Evolutionary conservation across 2,888 invertebrate genomes (phyloP).

Genomic region (Adelphocoris suturalis): DNA sequence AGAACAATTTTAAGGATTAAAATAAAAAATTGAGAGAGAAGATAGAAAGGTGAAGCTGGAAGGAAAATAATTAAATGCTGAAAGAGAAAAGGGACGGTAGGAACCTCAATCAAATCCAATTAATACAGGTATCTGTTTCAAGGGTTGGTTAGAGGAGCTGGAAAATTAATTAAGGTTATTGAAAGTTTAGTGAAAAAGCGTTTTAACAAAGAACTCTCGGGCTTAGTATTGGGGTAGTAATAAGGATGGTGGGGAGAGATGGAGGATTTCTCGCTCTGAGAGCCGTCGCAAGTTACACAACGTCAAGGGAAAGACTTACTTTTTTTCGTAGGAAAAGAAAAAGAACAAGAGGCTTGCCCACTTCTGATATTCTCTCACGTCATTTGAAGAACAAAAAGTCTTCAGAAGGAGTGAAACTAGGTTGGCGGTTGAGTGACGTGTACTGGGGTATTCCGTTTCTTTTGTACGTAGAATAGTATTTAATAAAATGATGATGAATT

Average conservation of each 20-base stretch:
- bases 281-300: constrained; percentile 11
- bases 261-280: not conserved
- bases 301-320: not conserved
- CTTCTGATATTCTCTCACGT: not conserved
- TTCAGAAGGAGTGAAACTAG: not conserved
- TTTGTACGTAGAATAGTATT: not conserved
- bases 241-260: not conserved
- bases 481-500: too few species aligned
- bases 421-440: not conserved
- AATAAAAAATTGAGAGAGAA: not conserved
- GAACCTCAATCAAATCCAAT: constrained; percentile 70
- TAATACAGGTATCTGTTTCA: constrained; percentile 68
- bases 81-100: constrained; percentile 20
- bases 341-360: not conserved
- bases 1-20: not conserved
- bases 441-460: not conserved
- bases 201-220: constrained; percentile 58
- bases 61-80: constrained; percentile 62
- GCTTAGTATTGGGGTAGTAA: constrained; percentile 49
- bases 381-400: not conserved
- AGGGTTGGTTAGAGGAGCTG: not conserved
- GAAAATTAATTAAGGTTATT: constrained; percentile 70
- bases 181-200: constrained; percentile 65
- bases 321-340: not conserved
- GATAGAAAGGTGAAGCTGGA: not conserved